These are phyloP conservation scores for Peromyscus eremicus DNA, from an alignment of 2,797 vertebrate genomes.

Conservation along the genomic window DNA sequence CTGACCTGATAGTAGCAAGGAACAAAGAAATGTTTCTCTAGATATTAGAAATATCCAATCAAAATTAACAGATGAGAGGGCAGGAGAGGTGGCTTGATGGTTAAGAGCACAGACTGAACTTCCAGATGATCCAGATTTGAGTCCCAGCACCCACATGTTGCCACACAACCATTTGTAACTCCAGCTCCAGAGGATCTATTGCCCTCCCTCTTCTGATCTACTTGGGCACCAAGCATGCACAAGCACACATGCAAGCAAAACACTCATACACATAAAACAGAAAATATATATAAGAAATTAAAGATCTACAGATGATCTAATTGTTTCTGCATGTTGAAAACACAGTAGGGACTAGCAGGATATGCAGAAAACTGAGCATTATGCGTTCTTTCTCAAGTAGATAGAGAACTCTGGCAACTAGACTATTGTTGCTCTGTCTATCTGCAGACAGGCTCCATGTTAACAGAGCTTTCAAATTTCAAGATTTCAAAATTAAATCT, in stretches of 20 bases:
- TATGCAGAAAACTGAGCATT: neutral
- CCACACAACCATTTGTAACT: neutral
- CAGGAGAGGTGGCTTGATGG: neutral
- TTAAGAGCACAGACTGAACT: neutral
- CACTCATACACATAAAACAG: neutral
- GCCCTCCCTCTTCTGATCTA: neutral
- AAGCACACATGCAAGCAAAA: neutral
- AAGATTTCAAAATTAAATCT: neutral
- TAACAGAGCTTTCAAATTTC: conserved; percentile 5
- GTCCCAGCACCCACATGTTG: neutral
- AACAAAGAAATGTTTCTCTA: conserved; percentile 38
- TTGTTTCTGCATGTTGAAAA: neutral
- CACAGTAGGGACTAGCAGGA: neutral
- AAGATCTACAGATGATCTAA: neutral
- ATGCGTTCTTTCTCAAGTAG: neutral
- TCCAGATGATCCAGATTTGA: neutral
- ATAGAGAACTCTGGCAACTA: neutral
- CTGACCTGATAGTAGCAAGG: neutral
- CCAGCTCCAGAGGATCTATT: no score
- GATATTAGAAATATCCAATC: neutral
- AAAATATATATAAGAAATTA: neutral
- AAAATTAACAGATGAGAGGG: neutral
- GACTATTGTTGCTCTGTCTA: neutral
- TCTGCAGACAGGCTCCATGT: neutral
- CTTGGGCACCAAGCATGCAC: neutral